Conservation (phyloP, 2,113 vertebrate species). For the Rhinolophus ferrumequinum region DNA sequence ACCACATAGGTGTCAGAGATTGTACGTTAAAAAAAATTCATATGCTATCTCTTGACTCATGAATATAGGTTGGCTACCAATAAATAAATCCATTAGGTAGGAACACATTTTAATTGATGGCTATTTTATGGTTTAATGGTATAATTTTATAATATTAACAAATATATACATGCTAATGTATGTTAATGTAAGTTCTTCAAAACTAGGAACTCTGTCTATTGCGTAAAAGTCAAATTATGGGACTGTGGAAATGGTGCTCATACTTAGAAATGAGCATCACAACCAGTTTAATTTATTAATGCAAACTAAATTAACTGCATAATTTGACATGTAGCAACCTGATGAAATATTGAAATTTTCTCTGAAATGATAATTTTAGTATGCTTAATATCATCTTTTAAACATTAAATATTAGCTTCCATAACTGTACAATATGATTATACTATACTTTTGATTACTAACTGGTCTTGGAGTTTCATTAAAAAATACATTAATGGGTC, state of each 20-base stretch:
- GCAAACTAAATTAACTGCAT: background rate
- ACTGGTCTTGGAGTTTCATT: background rate
- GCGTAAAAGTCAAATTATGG: background rate
- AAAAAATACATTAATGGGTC: background rate
- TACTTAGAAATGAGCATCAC: background rate
- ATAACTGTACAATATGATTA: background rate
- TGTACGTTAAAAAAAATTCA: background rate
- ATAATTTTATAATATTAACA: background rate
- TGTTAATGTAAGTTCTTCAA: background rate
- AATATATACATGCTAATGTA: background rate
- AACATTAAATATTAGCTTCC: background rate
- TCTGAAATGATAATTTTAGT: background rate
- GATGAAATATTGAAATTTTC: background rate
- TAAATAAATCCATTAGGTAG: background rate
- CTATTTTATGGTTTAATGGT: background rate
- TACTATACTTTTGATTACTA: background rate
- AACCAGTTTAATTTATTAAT: background rate
- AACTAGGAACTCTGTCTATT: background rate
- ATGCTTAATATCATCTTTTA: background rate
- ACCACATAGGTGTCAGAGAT: background rate
- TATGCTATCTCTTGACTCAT: background rate
- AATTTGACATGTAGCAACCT: background rate
- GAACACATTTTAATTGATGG: background rate
- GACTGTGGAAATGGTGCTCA: background rate
- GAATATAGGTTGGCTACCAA: background rate